A percentile compares a stretch with the other conserved stretches of the same genome.
Evolutionary conservation across 2,113 vertebrate species (phyloP).

Genomic region (Psittacus erithacus): DNA sequence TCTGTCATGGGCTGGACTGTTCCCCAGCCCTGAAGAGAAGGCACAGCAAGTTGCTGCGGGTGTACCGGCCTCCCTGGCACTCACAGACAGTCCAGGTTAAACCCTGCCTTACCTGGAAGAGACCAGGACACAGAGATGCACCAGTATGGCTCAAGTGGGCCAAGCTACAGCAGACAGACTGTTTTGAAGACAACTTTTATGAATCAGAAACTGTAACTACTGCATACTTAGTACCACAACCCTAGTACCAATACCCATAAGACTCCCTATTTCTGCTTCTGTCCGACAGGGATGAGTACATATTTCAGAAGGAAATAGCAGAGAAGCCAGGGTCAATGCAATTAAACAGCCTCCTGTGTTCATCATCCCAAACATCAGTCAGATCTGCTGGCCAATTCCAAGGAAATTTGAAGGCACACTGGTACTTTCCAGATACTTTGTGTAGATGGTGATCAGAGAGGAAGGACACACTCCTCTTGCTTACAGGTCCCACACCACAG

Average conservation of each 20-base stretch:
- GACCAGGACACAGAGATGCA: not conserved
- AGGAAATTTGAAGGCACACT: not conserved
- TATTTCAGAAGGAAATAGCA: not conserved
- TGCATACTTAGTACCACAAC: not conserved
- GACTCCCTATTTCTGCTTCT: not conserved
- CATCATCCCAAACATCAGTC: not conserved
- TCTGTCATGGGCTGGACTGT: not conserved
- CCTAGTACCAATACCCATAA: not conserved
- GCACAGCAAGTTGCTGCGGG: fast-evolving
- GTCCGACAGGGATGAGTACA: not conserved
- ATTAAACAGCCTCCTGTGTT: not conserved
- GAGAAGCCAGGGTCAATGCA: not conserved
- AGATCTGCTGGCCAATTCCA: not conserved
- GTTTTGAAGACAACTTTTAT: fast-evolving
- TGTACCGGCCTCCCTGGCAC: not conserved
- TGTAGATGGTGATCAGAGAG: not conserved
- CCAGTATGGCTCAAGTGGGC: not conserved
- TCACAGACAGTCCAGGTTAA: not conserved
- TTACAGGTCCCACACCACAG: not conserved
- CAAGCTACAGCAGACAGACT: not conserved
- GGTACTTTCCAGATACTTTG: not conserved
- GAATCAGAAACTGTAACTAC: not conserved
- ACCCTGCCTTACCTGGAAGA: not conserved
- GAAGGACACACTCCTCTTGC: not conserved
- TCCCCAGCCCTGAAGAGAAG: not conserved